These are phyloP conservation scores for Umimayanthus kanabou DNA, from an alignment of 92 coral and sea anemone species.

Conservation along the genomic window DNA sequence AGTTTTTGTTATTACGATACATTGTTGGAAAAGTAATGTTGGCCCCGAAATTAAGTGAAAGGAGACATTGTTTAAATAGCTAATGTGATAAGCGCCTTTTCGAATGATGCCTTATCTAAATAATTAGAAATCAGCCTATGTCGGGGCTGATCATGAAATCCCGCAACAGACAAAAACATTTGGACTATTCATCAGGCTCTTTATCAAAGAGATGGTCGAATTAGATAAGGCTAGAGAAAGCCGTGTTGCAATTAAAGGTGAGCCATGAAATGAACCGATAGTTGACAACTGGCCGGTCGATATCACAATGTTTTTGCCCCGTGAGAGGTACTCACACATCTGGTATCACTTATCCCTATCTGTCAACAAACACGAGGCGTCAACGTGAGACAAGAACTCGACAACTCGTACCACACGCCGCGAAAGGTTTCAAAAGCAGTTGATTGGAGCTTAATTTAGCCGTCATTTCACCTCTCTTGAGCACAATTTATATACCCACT, in stretches of 20 bases:
- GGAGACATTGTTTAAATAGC: conserved; percentile 13
- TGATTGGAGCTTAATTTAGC: not conserved
- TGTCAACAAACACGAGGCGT: conserved; percentile 40
- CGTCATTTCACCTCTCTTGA: not conserved
- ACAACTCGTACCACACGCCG: conserved; percentile 30
- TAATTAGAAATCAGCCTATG: not conserved
- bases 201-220: conserved; percentile 32
- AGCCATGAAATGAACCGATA: conserved; percentile 8
- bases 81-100: not conserved
- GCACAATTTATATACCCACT: not conserved
- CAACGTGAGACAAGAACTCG: conserved; percentile 25
- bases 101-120: conserved; percentile 7
- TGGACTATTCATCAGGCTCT: conserved; percentile 20
- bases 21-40: not conserved
- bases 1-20: no score
- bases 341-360: conserved; percentile 32
- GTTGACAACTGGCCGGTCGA: conserved; percentile 18
- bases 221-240: not conserved
- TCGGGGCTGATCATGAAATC: not conserved
- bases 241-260: not conserved
- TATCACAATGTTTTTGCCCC: not conserved
- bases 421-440: not conserved
- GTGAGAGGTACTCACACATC: not conserved
- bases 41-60: not conserved
- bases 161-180: conserved; percentile 28